A percentile compares a stretch with the other conserved stretches of the same genome.
These are phyloP conservation scores for Halocynthia aurantium DNA, from an alignment of 23 tunicate genomes.

Conservation along the genomic window DNA sequence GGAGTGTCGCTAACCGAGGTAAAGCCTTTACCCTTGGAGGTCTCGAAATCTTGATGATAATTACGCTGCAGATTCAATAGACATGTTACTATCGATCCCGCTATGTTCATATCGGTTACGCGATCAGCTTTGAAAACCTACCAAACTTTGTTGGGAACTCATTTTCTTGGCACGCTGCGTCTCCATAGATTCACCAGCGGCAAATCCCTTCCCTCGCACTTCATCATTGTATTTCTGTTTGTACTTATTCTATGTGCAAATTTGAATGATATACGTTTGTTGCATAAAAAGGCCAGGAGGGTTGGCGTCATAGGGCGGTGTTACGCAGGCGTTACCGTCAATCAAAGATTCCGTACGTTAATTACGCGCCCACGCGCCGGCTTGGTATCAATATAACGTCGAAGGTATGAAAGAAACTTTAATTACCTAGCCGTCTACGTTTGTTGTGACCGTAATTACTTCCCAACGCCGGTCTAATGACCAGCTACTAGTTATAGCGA, in stretches of 20 bases:
- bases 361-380: too few relatives aligned
- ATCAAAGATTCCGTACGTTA: too few relatives aligned
- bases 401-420: too few relatives aligned
- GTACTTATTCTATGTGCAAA: slow-evolving; percentile 38
- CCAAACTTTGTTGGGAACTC: slow-evolving; percentile 46
- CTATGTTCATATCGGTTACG: not conserved
- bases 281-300: too few relatives aligned
- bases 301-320: too few relatives aligned
- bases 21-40: slow-evolving; percentile 29
- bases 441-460: too few relatives aligned
- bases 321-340: too few relatives aligned
- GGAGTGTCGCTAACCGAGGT: slow-evolving; percentile 37
- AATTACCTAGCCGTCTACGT: too few relatives aligned
- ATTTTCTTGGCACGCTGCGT: slow-evolving; percentile 32
- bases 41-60: slow-evolving; percentile 43
- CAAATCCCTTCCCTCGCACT: slow-evolving; percentile 40
- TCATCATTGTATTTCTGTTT: slow-evolving; percentile 51
- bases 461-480: too few relatives aligned
- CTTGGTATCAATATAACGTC: too few relatives aligned
- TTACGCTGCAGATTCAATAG: slow-evolving; percentile 21
- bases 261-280: not conserved
- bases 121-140: not conserved
- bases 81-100: not conserved
- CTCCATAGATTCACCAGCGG: slow-evolving; percentile 23
- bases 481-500: too few relatives aligned